Evolutionary conservation across 2,113 vertebrate genomes (phyloP).

Genomic region (Tenrec ecaudatus): DNA sequence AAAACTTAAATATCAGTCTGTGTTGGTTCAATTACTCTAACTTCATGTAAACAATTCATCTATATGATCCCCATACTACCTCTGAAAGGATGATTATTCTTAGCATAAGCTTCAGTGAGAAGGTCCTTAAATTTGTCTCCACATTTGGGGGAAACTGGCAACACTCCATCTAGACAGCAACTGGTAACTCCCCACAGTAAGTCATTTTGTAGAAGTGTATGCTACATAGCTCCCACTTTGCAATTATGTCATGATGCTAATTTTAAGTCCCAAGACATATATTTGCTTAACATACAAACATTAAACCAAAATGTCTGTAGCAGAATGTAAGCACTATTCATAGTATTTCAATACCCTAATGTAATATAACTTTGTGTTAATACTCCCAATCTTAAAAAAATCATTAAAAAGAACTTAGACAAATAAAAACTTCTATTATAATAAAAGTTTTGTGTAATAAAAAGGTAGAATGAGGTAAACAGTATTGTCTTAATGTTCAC

Average conservation of each 20-base stretch:
- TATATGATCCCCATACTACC: not conserved
- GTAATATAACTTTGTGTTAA: not conserved
- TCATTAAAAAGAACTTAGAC: not conserved
- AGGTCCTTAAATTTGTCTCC: not conserved
- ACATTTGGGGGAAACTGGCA: not conserved
- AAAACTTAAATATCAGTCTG: slow-evolving; percentile 33
- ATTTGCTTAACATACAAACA: slow-evolving; percentile 46
- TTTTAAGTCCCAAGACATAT: not conserved
- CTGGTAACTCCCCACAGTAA: not conserved
- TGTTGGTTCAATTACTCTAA: not conserved
- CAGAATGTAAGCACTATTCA: not conserved
- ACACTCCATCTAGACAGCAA: not conserved
- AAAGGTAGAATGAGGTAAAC: not conserved
- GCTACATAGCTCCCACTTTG: not conserved
- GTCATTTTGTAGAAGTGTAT: not conserved
- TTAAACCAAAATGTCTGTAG: not conserved
- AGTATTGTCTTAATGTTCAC: not conserved
- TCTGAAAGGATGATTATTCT: not conserved
- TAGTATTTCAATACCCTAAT: not conserved
- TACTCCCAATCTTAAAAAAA: slow-evolving; percentile 18
- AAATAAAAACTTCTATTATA: slow-evolving; percentile 27
- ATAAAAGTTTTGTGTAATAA: not conserved
- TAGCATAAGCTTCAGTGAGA: not conserved
- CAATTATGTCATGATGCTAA: not conserved
- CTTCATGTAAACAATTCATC: not conserved